Evolutionary conservation across 1,140 invertebrate species (phyloP), one percentile per base, ranked within the genome.

Genomic region (Heterodera schachtii): DNA sequence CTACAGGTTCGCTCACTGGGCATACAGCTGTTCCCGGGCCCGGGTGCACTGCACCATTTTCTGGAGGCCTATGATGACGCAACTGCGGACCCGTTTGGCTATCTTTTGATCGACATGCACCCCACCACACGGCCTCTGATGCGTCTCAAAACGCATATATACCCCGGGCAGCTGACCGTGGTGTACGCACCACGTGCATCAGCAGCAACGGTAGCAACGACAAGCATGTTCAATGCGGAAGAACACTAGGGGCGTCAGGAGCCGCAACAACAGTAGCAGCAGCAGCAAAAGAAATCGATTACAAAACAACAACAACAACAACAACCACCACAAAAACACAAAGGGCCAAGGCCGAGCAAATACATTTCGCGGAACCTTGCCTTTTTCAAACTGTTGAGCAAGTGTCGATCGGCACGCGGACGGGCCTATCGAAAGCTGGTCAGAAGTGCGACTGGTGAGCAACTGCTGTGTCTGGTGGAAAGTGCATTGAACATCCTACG

Each of bases 51-150:
- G 1, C 57, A n/a, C 19, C 84, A 83, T 49, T 82, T 82, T 43
- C 2, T 84, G 13, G 81, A 83, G n/a, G 49, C 52, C 31, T 82
- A 82, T 84, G 46, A 75, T 13, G 82, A 82, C 47, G 81, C 81
- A n/a, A 82, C 81, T 8, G n/a, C 44, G 7, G 66, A 77, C 1
- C 81, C 83, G 7, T 82, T 83, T 71, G 49, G 81, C 3, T 82
- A 82, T 44, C 16, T 82, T 3, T 31, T 82, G 7, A 52, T 82
- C 3, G 81, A 82, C 60, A 76, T 82, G 81, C 81, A 82, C 41
- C 81, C 81, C 9, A 19, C 49, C 19, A 82, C 81, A 2, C 82
- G 64, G 4, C 81, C 83, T 3, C 9, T 69, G 19, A 46, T 19
- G 13, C 41, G 79, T 13, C 46, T 81, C 4, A 83, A 31, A 81